Percentiles rank a stretch among this genome's conserved stretches.
Evolutionary conservation across 2,888 invertebrate genomes (phyloP).

Genomic region (Cryptosula pallasiana): DNA sequence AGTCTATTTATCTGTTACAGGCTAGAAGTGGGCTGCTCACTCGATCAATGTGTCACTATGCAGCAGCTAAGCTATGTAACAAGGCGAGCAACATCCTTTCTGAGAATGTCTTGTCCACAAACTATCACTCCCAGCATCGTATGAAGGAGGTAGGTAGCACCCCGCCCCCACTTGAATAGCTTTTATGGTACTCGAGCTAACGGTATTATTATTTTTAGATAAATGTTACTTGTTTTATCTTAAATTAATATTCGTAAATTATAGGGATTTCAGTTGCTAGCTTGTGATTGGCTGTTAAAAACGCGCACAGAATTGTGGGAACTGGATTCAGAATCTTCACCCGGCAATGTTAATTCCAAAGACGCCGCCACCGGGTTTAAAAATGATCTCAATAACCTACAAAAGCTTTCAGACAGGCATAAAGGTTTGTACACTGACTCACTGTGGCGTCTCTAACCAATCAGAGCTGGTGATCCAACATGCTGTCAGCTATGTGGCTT

Average conservation of each 20-base stretch:
- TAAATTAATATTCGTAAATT: too few species aligned
- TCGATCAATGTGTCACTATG: conserved; percentile 10
- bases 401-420: not conserved
- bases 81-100: not conserved
- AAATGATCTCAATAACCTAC: conserved; percentile 20
- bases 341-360: conserved; percentile 18
- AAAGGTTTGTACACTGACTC: not conserved
- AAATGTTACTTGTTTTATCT: too few species aligned
- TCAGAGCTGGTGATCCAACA: too few species aligned
- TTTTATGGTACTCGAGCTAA: not conserved
- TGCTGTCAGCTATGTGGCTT: too few species aligned
- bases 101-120: not conserved
- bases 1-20: too few species aligned
- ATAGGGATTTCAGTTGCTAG: conserved; percentile 80
- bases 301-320: conserved; percentile 87
- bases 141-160: not conserved
- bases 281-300: conserved; percentile 90
- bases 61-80: conserved; percentile 6
- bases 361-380: conserved; percentile 15
- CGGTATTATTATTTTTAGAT: not conserved
- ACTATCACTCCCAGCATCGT: not conserved
- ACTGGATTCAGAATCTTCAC: conserved; percentile 48
- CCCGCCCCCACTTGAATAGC: not conserved
- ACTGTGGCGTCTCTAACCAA: too few species aligned
- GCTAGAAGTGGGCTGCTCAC: conserved; percentile 6